Evolutionary conservation across 2,113 vertebrate species (phyloP).

Genomic region (Formicarius rufipectus): DNA sequence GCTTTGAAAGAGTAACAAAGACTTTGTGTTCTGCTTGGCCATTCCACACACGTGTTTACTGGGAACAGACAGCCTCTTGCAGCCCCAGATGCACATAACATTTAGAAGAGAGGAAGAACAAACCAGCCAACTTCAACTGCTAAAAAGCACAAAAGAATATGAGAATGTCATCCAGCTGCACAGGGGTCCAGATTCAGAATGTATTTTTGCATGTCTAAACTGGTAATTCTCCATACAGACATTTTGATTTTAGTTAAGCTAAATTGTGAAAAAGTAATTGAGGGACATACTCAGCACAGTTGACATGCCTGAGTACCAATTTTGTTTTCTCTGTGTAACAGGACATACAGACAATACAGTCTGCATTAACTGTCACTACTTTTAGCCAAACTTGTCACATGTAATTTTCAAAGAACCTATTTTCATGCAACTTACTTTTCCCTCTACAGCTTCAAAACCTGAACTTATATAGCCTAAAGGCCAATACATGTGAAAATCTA

Average conservation of each 20-base stretch:
- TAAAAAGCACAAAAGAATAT: background rate
- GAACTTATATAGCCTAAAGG: background rate
- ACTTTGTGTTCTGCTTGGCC: background rate
- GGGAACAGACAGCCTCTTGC: background rate
- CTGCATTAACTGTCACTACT: background rate
- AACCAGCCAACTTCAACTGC: constrained; percentile 25
- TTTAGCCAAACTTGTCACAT: background rate
- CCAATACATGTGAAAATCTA: background rate
- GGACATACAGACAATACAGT: background rate
- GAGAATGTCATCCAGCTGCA: background rate
- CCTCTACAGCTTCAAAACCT: background rate
- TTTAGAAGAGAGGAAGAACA: constrained; percentile 49
- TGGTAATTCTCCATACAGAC: background rate
- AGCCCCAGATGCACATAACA: background rate
- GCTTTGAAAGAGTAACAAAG: background rate
- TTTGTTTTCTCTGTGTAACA: constrained; percentile 13
- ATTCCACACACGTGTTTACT: background rate
- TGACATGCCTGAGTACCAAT: background rate
- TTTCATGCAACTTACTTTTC: background rate
- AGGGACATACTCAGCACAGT: background rate
- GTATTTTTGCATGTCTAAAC: background rate
- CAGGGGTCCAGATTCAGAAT: background rate
- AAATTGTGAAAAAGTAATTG: background rate
- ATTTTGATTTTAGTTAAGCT: background rate
- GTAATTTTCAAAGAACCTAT: background rate